Base-by-base conservation (phyloP, 2,113 vertebrate species). In the Bubo blakistoni region DNA sequence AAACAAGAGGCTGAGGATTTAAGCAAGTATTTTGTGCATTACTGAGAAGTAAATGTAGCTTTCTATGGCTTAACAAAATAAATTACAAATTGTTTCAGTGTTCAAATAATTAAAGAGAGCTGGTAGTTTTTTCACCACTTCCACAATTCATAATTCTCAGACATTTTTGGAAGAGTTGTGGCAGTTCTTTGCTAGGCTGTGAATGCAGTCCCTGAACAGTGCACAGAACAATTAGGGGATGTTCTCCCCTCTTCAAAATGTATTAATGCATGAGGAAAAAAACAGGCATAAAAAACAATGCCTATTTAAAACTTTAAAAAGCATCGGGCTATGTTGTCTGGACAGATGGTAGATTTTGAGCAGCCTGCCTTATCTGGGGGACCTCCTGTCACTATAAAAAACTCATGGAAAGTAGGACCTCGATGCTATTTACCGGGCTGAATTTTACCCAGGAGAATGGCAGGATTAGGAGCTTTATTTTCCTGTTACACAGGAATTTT, bases 401-500 rank as follows among this genome's bases (percentile, higher is more conserved):
- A 32, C 58, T 91, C 65, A 29, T 3, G 14, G 49, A 86, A 91
- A 77, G 54, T 4, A 65, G 95, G 71, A 62, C 24, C 27, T 61
- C 3, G 4, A 16, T 82, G 92, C 40, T 58, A 9, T 87, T 89
- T 65, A 8, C 83, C 0, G 12, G 36, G 70, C 54, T 85, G 81
- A 54, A 11, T 57, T 65, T 71, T 15, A 19, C 86, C 46, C 58
- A 0, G 54, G 79, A 49, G 46, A 72, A 81, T 0, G 27, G 46
- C 9, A 44, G 70, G 92, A 92, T 95, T 47, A 94, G 76, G 67
- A 80, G 85, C 69, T 95, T 87, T 87, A 16, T 87, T 94, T 94
- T 66, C 40, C 78, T 77, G 54, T 76, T 95, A 30, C 7, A 34
- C 0, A 24, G 76, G 88, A 92, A 54, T 90, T 88, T 92, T 73